phyloP scores from a whole-genome alignment of 2,888 invertebrate genomes.

The Frankliniella intonsa region DNA sequence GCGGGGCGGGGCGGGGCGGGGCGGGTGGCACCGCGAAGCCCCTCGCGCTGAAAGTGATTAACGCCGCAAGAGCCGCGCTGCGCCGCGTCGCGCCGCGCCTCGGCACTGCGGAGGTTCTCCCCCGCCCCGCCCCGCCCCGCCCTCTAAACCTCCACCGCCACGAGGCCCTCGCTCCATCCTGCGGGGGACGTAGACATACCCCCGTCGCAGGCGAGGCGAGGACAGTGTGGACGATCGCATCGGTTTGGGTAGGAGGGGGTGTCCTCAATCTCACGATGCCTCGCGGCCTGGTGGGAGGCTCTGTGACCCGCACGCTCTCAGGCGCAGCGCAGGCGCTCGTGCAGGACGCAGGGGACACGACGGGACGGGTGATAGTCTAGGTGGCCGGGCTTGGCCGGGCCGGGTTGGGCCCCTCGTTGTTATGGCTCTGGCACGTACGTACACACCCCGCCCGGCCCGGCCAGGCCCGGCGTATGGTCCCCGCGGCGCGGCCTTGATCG shows the following conservation, averaged over 20 bases:
- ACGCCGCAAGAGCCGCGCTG: not conserved
- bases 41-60: constrained; percentile 1
- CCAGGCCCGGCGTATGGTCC: not conserved
- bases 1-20: not conserved
- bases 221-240: too few relatives aligned
- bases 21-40: not conserved
- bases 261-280: too few relatives aligned
- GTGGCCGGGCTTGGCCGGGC: not conserved
- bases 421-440: too few relatives aligned
- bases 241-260: too few relatives aligned
- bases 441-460: too few relatives aligned
- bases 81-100: not conserved
- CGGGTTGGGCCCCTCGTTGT: not conserved
- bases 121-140: not conserved
- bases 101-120: not conserved
- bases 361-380: not conserved
- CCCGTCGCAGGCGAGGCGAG: too few relatives aligned
- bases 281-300: too few relatives aligned
- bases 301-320: too few relatives aligned
- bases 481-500: not conserved
- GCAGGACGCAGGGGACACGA: not conserved
- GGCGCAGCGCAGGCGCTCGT: too few relatives aligned
- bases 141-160: not conserved
- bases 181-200: too few relatives aligned
- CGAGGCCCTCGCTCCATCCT: not conserved